These are phyloP conservation scores for Empidonax traillii DNA, from an alignment of 2,113 vertebrate genomes.

Conservation along the genomic window DNA sequence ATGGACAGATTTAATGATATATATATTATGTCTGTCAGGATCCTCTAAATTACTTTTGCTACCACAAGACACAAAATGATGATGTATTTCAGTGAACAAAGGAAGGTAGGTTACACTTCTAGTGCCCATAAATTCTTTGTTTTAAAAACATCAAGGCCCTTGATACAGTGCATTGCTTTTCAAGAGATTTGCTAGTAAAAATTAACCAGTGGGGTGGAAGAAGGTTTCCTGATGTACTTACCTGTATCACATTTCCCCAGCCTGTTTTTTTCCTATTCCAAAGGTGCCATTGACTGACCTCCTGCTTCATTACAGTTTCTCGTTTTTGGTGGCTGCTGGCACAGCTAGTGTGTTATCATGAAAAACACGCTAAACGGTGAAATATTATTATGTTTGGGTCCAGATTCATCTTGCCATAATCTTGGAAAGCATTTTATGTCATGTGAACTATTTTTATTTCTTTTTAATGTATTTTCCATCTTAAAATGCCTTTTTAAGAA, in stretches of 20 bases:
- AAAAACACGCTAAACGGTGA: not conserved
- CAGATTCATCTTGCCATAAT: not conserved
- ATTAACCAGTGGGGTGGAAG: not conserved
- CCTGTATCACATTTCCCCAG: not conserved
- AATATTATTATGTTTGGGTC: not conserved
- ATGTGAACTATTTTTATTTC: not conserved
- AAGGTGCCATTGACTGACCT: not conserved
- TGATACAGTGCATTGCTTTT: slow-evolving; percentile 48
- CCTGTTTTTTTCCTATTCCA: not conserved
- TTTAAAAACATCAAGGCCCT: slow-evolving; percentile 67
- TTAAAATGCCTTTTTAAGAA: not conserved
- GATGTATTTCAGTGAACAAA: slow-evolving; percentile 68
- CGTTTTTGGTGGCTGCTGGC: not conserved
- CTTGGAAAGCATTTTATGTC: not conserved
- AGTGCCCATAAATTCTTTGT: slow-evolving; percentile 68
- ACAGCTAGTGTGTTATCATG: not conserved
- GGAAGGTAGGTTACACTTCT: slow-evolving; percentile 46
- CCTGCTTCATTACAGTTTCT: not conserved
- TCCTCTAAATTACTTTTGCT: slow-evolving; percentile 70
- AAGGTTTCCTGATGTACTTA: not conserved
- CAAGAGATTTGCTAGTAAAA: slow-evolving; percentile 44
- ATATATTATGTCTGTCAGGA: slow-evolving; percentile 68
- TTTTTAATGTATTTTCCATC: not conserved
- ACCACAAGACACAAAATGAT: slow-evolving; percentile 59
- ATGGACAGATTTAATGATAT: slow-evolving; percentile 69